Conservation (phyloP, 2,113 vertebrate genomes). For the Tragelaphus strepsiceros region DNA sequence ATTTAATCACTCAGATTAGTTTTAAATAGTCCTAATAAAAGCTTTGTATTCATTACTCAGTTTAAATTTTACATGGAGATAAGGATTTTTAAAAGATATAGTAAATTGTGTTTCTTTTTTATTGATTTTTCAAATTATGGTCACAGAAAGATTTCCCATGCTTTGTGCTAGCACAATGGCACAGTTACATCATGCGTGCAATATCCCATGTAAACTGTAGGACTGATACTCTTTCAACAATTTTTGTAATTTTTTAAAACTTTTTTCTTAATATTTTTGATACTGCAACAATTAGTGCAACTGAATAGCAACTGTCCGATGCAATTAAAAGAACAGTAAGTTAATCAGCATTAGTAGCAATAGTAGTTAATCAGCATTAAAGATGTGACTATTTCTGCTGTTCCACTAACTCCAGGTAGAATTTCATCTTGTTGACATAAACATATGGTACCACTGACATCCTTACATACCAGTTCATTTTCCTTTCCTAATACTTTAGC, state of each 20-base stretch:
- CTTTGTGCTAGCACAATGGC: background rate
- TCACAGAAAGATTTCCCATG: background rate
- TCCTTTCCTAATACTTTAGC: background rate
- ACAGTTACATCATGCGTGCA: background rate
- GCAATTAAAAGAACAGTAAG: background rate
- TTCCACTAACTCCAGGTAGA: background rate
- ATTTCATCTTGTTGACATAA: background rate
- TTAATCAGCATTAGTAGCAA: background rate
- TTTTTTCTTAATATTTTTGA: background rate
- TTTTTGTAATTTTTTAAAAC: background rate
- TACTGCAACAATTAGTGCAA: background rate
- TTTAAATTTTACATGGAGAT: background rate
- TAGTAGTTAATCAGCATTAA: background rate
- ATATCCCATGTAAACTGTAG: background rate
- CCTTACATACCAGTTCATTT: background rate
- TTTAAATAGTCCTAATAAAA: background rate
- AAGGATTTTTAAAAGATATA: background rate
- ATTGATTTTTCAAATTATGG: background rate
- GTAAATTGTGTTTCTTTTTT: background rate
- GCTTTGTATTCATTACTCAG: background rate
- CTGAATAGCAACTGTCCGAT: background rate
- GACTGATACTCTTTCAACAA: background rate
- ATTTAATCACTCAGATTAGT: background rate
- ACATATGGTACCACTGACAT: background rate
- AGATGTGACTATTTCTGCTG: background rate